phyloP scores from a whole-genome alignment of 92 coral and sea anemone genomes.

The Epizoanthus illoricatus region DNA sequence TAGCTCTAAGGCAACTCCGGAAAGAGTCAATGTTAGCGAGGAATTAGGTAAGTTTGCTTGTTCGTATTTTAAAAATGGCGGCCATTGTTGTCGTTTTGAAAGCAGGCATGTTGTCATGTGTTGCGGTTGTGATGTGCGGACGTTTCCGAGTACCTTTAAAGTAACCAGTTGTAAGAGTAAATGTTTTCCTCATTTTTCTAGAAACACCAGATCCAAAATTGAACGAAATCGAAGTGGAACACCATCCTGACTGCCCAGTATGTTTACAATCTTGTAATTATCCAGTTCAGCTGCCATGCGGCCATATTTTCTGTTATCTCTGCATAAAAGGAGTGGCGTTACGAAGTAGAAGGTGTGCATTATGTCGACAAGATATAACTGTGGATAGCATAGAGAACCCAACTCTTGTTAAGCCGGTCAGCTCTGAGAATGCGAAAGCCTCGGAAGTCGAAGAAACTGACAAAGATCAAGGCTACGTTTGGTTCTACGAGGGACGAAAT shows the following conservation, averaged over 20 bases:
- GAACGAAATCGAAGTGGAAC: slow-evolving; percentile 69
- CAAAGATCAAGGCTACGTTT: slow-evolving; percentile 58
- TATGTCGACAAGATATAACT: slow-evolving; percentile 87
- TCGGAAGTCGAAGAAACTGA: slow-evolving; percentile 35
- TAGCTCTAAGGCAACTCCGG: neutral
- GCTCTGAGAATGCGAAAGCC: slow-evolving; percentile 24
- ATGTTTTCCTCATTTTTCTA: slow-evolving; percentile 25
- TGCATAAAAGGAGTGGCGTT: slow-evolving; percentile 99
- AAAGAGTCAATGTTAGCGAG: slow-evolving; percentile 7
- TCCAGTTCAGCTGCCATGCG: slow-evolving; percentile 92
- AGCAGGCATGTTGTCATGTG: slow-evolving; percentile 19
- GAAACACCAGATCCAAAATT: slow-evolving; percentile 47
- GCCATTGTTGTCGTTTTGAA: slow-evolving; percentile 21
- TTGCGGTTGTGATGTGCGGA: neutral
- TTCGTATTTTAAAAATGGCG: neutral
- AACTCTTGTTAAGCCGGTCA: slow-evolving; percentile 71
- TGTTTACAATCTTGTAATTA: slow-evolving; percentile 84
- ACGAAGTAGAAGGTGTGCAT: slow-evolving; percentile 90
- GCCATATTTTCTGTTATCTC: slow-evolving; percentile 94
- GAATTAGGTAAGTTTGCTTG: slow-evolving; percentile 31
- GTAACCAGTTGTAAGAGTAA: neutral
- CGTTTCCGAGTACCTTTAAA: neutral
- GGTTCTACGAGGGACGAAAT: slow-evolving; percentile 99
- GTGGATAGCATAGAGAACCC: slow-evolving; percentile 86
- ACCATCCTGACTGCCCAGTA: slow-evolving; percentile 94